Evolutionary conservation across 2,797 vertebrate genomes (phyloP).

Genomic region (Channallabes apus): DNA sequence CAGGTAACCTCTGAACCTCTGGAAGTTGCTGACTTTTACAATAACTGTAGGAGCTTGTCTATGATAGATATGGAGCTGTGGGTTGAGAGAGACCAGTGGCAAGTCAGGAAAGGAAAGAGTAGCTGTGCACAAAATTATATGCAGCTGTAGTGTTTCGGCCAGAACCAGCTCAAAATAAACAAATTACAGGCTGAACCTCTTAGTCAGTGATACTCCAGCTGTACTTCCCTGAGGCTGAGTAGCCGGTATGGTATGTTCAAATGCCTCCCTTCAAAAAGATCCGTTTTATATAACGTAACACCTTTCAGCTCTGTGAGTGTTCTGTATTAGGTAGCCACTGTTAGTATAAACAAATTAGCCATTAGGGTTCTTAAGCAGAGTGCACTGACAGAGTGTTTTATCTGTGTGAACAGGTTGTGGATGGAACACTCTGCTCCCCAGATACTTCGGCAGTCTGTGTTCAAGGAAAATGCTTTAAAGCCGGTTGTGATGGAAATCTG

Average conservation of each 20-base stretch:
- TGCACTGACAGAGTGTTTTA: slow-evolving; percentile 27
- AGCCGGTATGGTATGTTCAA: neutral
- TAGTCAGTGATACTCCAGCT: neutral
- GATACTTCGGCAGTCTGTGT: slow-evolving; percentile 94
- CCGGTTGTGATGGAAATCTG: slow-evolving; percentile 90
- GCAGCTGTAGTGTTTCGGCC: slow-evolving; percentile 56
- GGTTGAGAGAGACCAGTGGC: slow-evolving; percentile 60
- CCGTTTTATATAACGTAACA: slow-evolving; percentile 33
- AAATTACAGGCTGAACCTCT: slow-evolving; percentile 11
- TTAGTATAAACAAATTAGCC: slow-evolving; percentile 10
- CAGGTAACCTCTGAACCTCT: neutral
- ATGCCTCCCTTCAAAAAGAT: neutral
- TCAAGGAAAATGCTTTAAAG: slow-evolving; percentile 96
- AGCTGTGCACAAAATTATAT: slow-evolving; percentile 19
- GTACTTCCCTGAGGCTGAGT: neutral
- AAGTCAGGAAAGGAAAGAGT: slow-evolving; percentile 31
- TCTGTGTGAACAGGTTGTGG: slow-evolving; percentile 81
- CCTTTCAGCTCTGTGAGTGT: slow-evolving; percentile 15
- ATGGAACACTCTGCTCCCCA: slow-evolving; percentile 91
- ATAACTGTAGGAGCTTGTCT: slow-evolving; percentile 55
- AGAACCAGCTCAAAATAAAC: slow-evolving; percentile 52
- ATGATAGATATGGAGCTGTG: slow-evolving; percentile 64
- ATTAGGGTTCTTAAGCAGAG: slow-evolving; percentile 16
- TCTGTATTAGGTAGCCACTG: slow-evolving; percentile 11
- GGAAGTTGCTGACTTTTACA: slow-evolving; percentile 44